Percentiles rank a stretch among this genome's conserved stretches.
phyloP scores from a whole-genome alignment of 2,888 invertebrate species.

The Drosophila ustulata region DNA sequence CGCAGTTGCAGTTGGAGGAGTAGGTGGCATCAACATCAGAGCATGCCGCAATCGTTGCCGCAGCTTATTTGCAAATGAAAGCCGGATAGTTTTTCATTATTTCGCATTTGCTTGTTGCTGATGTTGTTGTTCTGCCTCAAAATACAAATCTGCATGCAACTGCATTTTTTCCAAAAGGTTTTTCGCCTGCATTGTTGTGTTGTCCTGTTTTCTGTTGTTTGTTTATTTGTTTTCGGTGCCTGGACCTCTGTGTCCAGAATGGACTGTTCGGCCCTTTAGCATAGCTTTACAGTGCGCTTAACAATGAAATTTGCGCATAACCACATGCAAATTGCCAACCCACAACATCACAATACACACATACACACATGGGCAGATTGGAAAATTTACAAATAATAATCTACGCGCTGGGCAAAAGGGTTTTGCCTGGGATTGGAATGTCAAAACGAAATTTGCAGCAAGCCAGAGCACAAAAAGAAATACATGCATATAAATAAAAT shows the following conservation, averaged over 20 bases:
- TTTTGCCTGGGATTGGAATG: slow-evolving; percentile 47
- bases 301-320: slow-evolving; percentile 80
- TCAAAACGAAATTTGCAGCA: slow-evolving; percentile 69
- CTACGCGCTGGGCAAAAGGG: slow-evolving; percentile 59
- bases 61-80: slow-evolving; percentile 63
- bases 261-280: slow-evolving; percentile 48
- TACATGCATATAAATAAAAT: slow-evolving; percentile 29
- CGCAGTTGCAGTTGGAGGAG: slow-evolving; percentile 22
- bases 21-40: slow-evolving; percentile 18
- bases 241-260: slow-evolving; percentile 27
- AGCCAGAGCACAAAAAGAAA: slow-evolving; percentile 46
- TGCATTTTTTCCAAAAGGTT: slow-evolving; percentile 26
- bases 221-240: slow-evolving; percentile 27
- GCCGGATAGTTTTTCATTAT: slow-evolving; percentile 66
- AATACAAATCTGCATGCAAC: slow-evolving; percentile 55
- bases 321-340: slow-evolving; percentile 79
- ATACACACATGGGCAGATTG: slow-evolving; percentile 38
- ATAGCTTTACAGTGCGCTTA: slow-evolving; percentile 68
- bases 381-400: slow-evolving; percentile 76
- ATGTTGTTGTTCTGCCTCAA: slow-evolving; percentile 26
- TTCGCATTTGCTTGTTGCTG: slow-evolving; percentile 43
- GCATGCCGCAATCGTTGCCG: slow-evolving; percentile 45
- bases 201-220: slow-evolving; percentile 10
- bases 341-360: slow-evolving; percentile 53
- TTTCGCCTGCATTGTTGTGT: slow-evolving; percentile 6